Evolutionary conservation across 2,888 invertebrate genomes (phyloP).

Genomic region (Asteroscopus sphinx): DNA sequence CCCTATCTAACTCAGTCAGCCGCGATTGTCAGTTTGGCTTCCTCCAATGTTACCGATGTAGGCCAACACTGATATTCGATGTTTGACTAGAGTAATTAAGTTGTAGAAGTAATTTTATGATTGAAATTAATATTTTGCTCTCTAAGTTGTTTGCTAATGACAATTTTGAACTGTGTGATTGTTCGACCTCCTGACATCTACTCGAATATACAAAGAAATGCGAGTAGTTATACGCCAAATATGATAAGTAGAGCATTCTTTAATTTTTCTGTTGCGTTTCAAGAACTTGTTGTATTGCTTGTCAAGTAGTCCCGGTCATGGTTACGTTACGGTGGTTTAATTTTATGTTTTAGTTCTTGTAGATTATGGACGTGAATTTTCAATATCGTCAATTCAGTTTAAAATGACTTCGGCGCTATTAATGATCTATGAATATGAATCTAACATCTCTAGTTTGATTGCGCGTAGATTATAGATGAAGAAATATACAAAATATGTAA

Average conservation of each 20-base stretch:
- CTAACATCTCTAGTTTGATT: slow-evolving; percentile 1
- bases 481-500: background rate
- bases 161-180: too few species aligned
- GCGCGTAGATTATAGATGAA: background rate
- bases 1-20: background rate
- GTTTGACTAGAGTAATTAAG: background rate
- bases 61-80: slow-evolving; percentile 5
- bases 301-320: background rate
- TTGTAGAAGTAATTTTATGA: background rate
- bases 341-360: background rate
- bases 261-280: background rate
- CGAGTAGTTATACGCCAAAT: too few species aligned
- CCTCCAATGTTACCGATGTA: background rate
- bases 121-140: too few species aligned
- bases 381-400: slow-evolving; percentile 4
- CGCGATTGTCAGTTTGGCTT: background rate
- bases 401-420: background rate
- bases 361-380: background rate
- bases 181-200: too few species aligned
- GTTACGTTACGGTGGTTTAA: background rate
- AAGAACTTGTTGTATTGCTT: background rate
- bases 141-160: too few species aligned
- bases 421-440: background rate
- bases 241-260: background rate
- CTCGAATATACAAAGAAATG: too few species aligned